A percentile compares a stretch with the other conserved stretches of the same genome.
Conservation (phyloP, 2,113 vertebrate species). For the Oncorhynchus masou region DNA sequence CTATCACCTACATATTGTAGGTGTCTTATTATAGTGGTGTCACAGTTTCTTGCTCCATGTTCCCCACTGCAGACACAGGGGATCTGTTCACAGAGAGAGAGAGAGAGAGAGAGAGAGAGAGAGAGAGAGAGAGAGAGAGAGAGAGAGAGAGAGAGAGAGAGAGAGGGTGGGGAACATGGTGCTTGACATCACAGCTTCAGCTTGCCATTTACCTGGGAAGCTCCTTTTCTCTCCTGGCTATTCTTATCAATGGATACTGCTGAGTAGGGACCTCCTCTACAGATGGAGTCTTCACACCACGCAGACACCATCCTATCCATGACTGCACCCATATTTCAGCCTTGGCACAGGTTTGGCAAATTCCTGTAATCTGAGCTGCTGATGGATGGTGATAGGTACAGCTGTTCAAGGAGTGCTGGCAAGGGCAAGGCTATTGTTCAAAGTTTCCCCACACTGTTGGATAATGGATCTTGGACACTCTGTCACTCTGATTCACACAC, state of each 20-base stretch:
- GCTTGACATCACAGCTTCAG: not conserved
- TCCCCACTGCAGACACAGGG: too few species aligned
- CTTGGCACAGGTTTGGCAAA: conserved; percentile 16
- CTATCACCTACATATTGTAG: too few species aligned
- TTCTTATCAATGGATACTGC: conserved; percentile 6
- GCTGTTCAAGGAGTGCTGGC: conserved; percentile 45
- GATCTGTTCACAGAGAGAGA: too few species aligned
- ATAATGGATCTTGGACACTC: conserved; percentile 4
- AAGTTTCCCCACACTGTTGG: conserved; percentile 20
- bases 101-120: too few species aligned
- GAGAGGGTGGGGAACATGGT: too few species aligned
- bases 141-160: too few species aligned
- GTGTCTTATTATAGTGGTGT: too few species aligned
- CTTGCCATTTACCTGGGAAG: not conserved
- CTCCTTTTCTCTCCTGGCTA: not conserved
- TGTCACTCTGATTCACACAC: not conserved
- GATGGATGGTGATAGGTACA: conserved; percentile 52
- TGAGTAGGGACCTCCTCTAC: not conserved
- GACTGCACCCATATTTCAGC: conserved; percentile 33
- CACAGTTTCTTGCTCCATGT: too few species aligned
- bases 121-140: too few species aligned
- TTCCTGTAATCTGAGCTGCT: conserved; percentile 40
- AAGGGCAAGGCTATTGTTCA: conserved; percentile 33
- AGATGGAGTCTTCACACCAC: not conserved
- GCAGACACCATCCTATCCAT: not conserved